A percentile compares a stretch with the other conserved stretches of the same genome.
Evolutionary conservation across 2,888 invertebrate genomes (phyloP).

Genomic region (Athalia cordata): DNA sequence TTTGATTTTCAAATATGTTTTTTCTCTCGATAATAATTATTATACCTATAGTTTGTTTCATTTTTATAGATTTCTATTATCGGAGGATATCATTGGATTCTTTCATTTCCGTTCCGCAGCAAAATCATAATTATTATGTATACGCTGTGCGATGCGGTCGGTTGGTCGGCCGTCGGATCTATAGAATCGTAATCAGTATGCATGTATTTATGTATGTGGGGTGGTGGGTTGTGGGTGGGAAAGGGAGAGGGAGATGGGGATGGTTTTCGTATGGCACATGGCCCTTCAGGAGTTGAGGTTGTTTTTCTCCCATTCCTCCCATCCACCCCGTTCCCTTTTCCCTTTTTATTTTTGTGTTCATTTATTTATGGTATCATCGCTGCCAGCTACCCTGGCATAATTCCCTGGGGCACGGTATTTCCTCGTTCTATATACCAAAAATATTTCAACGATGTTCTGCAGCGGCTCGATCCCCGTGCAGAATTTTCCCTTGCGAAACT

Average conservation of each 20-base stretch:
- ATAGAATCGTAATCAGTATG: constrained; percentile 56
- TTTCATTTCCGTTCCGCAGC: constrained; percentile 47
- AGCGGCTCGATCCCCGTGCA: background rate
- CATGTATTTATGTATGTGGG: constrained; percentile 18
- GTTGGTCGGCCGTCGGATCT: constrained; percentile 34
- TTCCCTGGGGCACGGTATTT: constrained; percentile 38
- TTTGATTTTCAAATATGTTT: background rate
- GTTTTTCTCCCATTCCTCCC: background rate
- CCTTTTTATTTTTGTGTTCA: constrained; percentile 30
- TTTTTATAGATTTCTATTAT: background rate
- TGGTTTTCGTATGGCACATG: constrained; percentile 21
- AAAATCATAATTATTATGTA: constrained; percentile 54
- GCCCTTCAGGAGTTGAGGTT: constrained; percentile 43
- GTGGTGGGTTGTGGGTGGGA: background rate
- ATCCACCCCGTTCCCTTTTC: background rate
- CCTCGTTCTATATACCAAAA: constrained; percentile 30
- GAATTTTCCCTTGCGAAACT: background rate
- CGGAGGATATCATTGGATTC: too few species aligned
- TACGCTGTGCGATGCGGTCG: constrained; percentile 40
- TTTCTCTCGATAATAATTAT: background rate
- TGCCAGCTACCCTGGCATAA: constrained; percentile 35
- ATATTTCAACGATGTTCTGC: constrained; percentile 1
- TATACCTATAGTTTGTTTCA: background rate
- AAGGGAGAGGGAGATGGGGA: background rate
- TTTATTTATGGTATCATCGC: constrained; percentile 60